Conservation (phyloP, 2,113 vertebrate genomes). For the Dascyllus trimaculatus region DNA sequence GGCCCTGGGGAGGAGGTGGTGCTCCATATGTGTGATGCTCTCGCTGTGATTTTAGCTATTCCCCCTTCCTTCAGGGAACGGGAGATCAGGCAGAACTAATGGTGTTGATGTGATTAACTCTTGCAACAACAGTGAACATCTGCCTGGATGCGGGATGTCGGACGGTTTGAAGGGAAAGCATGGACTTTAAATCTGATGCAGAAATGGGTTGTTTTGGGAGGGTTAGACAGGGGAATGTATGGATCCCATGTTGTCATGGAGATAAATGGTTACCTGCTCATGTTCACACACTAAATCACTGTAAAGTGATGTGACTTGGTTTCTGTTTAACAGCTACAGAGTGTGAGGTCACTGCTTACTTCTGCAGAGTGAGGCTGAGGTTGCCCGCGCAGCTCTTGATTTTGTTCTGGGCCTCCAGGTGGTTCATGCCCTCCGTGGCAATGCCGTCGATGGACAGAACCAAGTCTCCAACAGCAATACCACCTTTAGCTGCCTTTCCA, state of each 20-base stretch:
- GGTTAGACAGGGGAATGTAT: conserved; percentile 5
- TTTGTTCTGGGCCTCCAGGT: conserved; percentile 98
- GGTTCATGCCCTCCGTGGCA: conserved; percentile 94
- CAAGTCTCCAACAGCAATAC: conserved; percentile 91
- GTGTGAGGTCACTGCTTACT: conserved; percentile 84
- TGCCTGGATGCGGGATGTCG: conserved; percentile 51
- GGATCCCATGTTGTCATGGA: conserved; percentile 23
- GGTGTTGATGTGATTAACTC: conserved; percentile 54
- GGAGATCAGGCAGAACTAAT: conserved; percentile 66
- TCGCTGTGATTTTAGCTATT: conserved; percentile 43
- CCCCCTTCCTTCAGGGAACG: conserved; percentile 38
- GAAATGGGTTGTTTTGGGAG: conserved; percentile 26
- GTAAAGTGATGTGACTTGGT: conserved; percentile 10
- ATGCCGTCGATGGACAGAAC: conserved; percentile 95
- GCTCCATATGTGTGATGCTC: conserved; percentile 58
- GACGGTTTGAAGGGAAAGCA: conserved; percentile 27
- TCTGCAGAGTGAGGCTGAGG: conserved; percentile 93
- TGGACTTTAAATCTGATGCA: conserved; percentile 35
- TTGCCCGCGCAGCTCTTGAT: conserved; percentile 94
- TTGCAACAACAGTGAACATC: conserved; percentile 66
- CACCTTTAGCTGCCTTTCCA: conserved; percentile 92
- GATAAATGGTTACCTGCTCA: conserved; percentile 37
- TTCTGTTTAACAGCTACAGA: conserved; percentile 19
- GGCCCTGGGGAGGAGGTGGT: conserved; percentile 45
- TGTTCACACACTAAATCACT: conserved; percentile 51